Base-by-base conservation (phyloP, 2,113 vertebrate genomes). In the Xiphias gladius region DNA sequence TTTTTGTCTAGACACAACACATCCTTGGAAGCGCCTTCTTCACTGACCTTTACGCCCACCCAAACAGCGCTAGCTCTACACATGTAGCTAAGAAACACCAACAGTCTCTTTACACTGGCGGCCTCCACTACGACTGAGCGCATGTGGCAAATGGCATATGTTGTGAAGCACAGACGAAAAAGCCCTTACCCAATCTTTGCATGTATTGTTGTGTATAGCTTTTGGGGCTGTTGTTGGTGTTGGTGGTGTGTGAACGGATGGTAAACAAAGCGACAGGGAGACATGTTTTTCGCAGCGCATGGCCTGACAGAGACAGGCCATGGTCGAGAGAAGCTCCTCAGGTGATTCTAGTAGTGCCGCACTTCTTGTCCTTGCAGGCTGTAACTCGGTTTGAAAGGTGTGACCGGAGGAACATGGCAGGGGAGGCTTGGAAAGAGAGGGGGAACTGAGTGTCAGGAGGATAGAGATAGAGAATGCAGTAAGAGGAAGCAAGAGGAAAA, bases 351-450 rank as follows among this genome's bases (percentile, higher is more conserved):
- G 85, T 75, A 58, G 81, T 76, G 68, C 83, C 66, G 81, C 61
- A 73, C 79, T 81, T 86, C 59, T 80, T 83, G 77, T 88, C 82
- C 68, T 86, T 63, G 80, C 79, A 82, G 86, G 58, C 61, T 86
- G 87, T 88, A 91, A 90, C 83, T 88, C 78, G 81, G 79, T 83
- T 87, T 87, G 87, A 92, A 86, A 90, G 77, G 85, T 91, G 91
- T 90, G 89, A 92, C 64, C 54, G 65, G 62, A 52, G 43, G 61
- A 87, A 84, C 66, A 62, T 76, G 73, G 69, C 57, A 32, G 64
- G 30, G 54, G 63, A 83, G 55, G 67, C 61, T 70, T 67, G 35
- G 63, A 43, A 58, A 81, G 59, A 43, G 57, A 11, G n/a, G 59
- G 73, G 58, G 35, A 24, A 24, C 7, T 6, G 57, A 80, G 52